These are phyloP conservation scores for Bicyclus anynana DNA, from an alignment of 1,140 invertebrate genomes.

Conservation along the genomic window DNA sequence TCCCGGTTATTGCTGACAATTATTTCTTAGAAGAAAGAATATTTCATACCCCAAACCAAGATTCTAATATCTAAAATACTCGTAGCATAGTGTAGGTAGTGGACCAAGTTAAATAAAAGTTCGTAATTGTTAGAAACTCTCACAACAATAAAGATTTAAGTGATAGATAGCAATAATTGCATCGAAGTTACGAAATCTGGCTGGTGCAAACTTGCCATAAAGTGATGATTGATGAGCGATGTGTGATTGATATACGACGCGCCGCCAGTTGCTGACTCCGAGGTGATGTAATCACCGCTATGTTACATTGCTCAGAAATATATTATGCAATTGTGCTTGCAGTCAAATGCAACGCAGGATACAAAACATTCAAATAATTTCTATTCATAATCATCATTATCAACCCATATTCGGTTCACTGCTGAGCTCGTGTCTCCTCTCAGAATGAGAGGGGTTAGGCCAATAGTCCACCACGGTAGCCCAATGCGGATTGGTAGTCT, in stretches of 20 bases:
- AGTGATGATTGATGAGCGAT: slow-evolving; percentile 28
- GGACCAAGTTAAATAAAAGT: not conserved
- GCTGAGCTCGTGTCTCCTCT: too few species aligned
- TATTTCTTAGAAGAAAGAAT: too few species aligned
- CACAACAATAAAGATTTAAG: not conserved
- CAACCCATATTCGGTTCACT: too few species aligned
- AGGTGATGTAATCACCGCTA: slow-evolving; percentile 28
- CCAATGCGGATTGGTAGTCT: too few species aligned
- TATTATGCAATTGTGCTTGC: not conserved
- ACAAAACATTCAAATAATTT: too few species aligned
- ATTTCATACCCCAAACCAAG: too few species aligned
- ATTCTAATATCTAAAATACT: too few species aligned
- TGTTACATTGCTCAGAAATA: not conserved
- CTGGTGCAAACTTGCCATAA: slow-evolving; percentile 27
- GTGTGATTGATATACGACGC: slow-evolving; percentile 37
- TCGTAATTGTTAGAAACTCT: too few species aligned
- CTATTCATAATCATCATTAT: too few species aligned
- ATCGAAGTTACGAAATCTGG: not conserved
- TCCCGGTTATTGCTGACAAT: too few species aligned
- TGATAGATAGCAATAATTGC: not conserved
- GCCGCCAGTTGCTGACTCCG: slow-evolving; percentile 18
- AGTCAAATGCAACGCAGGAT: not conserved
- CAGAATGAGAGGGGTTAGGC: too few species aligned
- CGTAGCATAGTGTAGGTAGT: not conserved
- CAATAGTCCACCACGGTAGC: too few species aligned